These are phyloP conservation scores for Dexiosoma caninum DNA, from an alignment of 2,888 invertebrate species.

Conservation along the genomic window DNA sequence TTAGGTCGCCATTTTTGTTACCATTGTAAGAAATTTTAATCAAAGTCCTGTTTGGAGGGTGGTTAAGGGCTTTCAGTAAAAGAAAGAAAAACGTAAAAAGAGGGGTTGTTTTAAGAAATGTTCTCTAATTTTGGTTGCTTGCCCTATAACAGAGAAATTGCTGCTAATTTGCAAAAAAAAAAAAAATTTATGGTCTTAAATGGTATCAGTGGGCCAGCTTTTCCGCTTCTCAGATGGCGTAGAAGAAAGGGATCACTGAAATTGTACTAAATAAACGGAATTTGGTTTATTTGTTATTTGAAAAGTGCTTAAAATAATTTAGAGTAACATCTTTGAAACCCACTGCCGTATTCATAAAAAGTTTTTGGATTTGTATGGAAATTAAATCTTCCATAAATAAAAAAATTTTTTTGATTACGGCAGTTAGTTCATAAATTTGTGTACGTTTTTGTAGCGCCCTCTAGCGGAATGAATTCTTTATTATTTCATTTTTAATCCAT, in stretches of 20 bases:
- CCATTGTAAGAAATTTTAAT: background rate
- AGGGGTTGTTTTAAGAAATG: conserved; percentile 19
- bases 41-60: conserved; percentile 13
- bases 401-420: no score
- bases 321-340: no score
- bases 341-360: no score
- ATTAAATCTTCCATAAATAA: no score
- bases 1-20: conserved; percentile 40
- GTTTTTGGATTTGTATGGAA: no score
- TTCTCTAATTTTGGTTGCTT: background rate
- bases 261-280: conserved; percentile 1
- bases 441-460: background rate
- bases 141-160: background rate
- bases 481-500: no score
- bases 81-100: background rate
- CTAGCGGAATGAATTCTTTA: no score
- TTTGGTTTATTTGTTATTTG: conserved; percentile 46
- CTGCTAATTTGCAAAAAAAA: no score
- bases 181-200: background rate
- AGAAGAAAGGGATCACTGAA: conserved; percentile 51
- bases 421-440: background rate
- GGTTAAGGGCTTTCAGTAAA: conserved; percentile 4
- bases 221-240: conserved; percentile 48
- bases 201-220: background rate
- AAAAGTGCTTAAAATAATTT: no score